Percentiles rank a stretch among this genome's conserved stretches.
These are phyloP conservation scores for Calycopis cecrops DNA, from an alignment of 1,140 invertebrate species.

Conservation along the genomic window DNA sequence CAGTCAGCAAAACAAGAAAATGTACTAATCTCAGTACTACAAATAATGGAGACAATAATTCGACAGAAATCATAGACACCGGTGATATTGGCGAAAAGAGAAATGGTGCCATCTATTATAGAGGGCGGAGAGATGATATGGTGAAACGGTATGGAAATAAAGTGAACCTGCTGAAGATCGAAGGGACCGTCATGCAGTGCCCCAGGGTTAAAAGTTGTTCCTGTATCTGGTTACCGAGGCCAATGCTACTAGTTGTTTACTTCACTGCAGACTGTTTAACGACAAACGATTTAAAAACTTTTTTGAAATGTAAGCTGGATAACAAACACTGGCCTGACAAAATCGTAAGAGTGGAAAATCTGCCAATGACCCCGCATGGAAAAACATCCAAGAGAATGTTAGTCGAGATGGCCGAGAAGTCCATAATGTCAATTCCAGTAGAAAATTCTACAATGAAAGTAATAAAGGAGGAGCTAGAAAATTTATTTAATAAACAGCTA, in stretches of 20 bases:
- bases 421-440: conserved; percentile 26
- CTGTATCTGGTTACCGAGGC: conserved; percentile 71
- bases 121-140: conserved; percentile 78
- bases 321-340: conserved; percentile 75
- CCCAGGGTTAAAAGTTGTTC: conserved; percentile 68
- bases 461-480: conserved; percentile 48
- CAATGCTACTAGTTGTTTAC: conserved; percentile 73
- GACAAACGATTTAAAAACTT: conserved; percentile 53
- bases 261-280: conserved; percentile 57
- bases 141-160: conserved; percentile 86
- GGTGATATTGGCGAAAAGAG: conserved; percentile 80
- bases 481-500: conserved; percentile 34
- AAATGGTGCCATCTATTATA: conserved; percentile 77
- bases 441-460: conserved; percentile 29
- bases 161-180: conserved; percentile 78
- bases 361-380: conserved; percentile 79
- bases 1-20: conserved; percentile 78
- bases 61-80: conserved; percentile 77
- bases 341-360: conserved; percentile 66
- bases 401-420: conserved; percentile 46
- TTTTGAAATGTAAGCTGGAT: conserved; percentile 61
- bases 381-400: conserved; percentile 70
- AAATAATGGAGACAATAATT: conserved; percentile 43
- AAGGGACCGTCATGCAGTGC: conserved; percentile 71
- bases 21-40: conserved; percentile 78